Base-by-base conservation (phyloP, 2,113 vertebrate genomes). In the Micromys minutus region DNA sequence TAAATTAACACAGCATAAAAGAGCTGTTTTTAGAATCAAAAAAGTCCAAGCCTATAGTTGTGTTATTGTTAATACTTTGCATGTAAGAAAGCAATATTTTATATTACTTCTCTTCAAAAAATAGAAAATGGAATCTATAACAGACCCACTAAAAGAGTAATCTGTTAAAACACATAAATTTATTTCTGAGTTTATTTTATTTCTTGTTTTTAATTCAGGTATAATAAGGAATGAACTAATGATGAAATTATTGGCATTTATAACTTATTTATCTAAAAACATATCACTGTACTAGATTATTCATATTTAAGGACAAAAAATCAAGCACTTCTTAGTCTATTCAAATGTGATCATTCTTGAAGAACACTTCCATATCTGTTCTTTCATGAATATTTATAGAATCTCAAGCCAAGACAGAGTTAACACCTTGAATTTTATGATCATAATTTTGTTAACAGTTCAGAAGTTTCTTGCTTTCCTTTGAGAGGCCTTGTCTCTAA, bases 341-440 rank as follows among this genome's bases (percentile, higher is more conserved):
- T 94, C 90, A 88, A 92, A 86, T 69, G 42, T 77, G 76, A 87
- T 86, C 29, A 52, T 87, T 86, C 26, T 63, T 83, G 21, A 26
- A 47, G 52, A 90, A 77, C 50, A 93, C 11, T 16, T 77, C 13
- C 52, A 52, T 92, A 21, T 83, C 81, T 16, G 67, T 61, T 22
- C 61, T 15, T 3, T 89, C 10, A 96, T 97, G 55, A 96, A 95
- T 97, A 95, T 96, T 96, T 90, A 96, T 76, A 77, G 57, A 81
- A 45, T 61, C 52, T 21, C 72, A 81, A 93, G 71, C 45, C 96
- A 96, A 93, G 45, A 92, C 76, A 81, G 39, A 72, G 19, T 36
- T 24, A 92, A 22, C 72, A 81, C 71, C 50, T 92, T 89, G 80
- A 95, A 77, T 92, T 96, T 91, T 96, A 47, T 86, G 31, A 95